A percentile compares a stretch with the other conserved stretches of the same genome.
phyloP scores from a whole-genome alignment of 2,797 vertebrate genomes.

The Sebastes vulpes region DNA sequence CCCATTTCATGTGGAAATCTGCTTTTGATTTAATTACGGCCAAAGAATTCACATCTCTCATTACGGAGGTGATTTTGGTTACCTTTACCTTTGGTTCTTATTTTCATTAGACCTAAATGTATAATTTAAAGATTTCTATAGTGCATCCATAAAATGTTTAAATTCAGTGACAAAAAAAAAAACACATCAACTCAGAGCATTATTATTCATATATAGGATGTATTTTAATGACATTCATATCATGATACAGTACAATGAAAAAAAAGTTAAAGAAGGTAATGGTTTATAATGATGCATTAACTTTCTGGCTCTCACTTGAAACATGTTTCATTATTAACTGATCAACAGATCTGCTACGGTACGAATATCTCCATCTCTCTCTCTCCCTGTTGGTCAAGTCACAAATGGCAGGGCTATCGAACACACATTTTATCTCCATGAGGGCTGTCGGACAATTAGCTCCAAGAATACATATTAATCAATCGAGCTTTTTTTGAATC shows the following conservation, averaged over 20 bases:
- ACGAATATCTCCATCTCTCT: constrained; percentile 58
- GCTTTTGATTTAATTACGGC: constrained; percentile 73
- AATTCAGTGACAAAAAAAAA: constrained; percentile 21
- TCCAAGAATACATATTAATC: constrained; percentile 85
- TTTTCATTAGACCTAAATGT: constrained; percentile 8
- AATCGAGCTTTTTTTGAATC: constrained; percentile 74
- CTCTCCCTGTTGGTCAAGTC: constrained; percentile 78
- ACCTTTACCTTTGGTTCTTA: neutral
- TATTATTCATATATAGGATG: neutral
- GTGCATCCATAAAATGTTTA: neutral
- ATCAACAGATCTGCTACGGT: constrained; percentile 63
- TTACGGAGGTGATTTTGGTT: constrained; percentile 14
- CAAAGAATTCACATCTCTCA: constrained; percentile 22
- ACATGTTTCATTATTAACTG: constrained; percentile 63
- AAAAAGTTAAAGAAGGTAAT: constrained; percentile 19
- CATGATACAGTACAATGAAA: neutral
- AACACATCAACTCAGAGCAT: constrained; percentile 12
- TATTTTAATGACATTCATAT: constrained; percentile 20
- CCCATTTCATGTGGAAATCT: constrained; percentile 69
- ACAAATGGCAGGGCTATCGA: constrained; percentile 84
- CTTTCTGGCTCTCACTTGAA: constrained; percentile 62
- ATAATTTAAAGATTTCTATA: neutral
- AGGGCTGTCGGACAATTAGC: constrained; percentile 80
- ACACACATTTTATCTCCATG: constrained; percentile 79
- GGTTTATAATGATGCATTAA: constrained; percentile 47